A percentile compares a stretch with the other conserved stretches of the same genome.
phyloP scores from a whole-genome alignment of 2,797 vertebrate genomes.

The Pseudochirops cupreus region DNA sequence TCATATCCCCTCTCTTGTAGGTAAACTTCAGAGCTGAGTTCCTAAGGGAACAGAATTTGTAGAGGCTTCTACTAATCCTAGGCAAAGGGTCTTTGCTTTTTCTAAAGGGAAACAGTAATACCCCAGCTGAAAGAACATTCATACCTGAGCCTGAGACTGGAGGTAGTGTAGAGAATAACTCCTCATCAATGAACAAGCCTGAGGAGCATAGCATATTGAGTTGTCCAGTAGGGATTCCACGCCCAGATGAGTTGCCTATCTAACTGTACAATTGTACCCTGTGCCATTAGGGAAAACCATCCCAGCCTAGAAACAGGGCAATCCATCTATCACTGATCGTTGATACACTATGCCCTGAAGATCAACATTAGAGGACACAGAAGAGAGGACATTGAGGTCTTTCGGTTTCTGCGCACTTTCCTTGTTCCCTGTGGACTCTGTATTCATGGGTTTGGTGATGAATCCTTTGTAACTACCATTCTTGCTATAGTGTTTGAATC shows the following conservation, averaged over 20 bases:
- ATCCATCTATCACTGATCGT: not conserved
- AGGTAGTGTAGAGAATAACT: not conserved
- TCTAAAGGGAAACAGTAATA: not conserved
- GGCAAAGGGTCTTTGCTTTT: not conserved
- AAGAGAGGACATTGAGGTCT: not conserved
- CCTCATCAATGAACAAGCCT: not conserved
- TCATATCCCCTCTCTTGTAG: not conserved
- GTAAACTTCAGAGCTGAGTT: not conserved
- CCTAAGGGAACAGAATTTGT: not conserved
- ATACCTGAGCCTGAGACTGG: not conserved
- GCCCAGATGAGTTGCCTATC: not conserved
- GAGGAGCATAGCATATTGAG: not conserved
- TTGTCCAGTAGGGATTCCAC: not conserved
- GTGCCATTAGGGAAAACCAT: not conserved
- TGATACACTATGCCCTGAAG: not conserved
- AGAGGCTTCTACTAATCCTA: not conserved
- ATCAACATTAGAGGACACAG: not conserved
- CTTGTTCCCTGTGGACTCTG: not conserved
- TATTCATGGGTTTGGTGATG: not conserved
- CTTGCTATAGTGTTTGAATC: not conserved
- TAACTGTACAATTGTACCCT: not conserved
- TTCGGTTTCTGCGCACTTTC: not conserved
- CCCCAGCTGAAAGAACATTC: not conserved
- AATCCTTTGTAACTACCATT: not conserved
- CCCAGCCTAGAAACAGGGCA: not conserved